phyloP scores from a whole-genome alignment of 2,888 invertebrate species.

The Agrotis ipsilon region DNA sequence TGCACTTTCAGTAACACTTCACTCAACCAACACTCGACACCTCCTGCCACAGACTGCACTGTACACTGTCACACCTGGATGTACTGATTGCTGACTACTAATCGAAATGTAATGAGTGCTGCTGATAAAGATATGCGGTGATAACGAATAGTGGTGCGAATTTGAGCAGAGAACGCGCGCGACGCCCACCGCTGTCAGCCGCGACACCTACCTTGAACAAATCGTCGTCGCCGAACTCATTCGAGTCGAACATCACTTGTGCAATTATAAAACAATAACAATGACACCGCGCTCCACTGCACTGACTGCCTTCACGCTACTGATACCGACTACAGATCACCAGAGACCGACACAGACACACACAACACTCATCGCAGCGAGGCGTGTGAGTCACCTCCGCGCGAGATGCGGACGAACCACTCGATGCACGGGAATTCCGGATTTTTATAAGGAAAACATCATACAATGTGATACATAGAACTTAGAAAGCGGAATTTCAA shows the following conservation, averaged over 20 bases:
- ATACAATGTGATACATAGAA: neutral
- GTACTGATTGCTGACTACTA: slow-evolving; percentile 21
- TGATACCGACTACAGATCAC: slow-evolving; percentile 8
- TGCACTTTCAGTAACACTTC: slow-evolving; percentile 6
- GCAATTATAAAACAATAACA: slow-evolving; percentile 52
- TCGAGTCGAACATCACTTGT: slow-evolving; percentile 62
- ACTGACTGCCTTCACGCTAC: slow-evolving; percentile 35
- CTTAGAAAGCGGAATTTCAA: neutral
- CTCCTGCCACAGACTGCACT: too few species aligned
- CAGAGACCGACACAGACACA: too few species aligned
- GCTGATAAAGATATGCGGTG: slow-evolving; percentile 17
- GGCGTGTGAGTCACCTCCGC: slow-evolving; percentile 42
- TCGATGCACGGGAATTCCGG: slow-evolving; percentile 33
- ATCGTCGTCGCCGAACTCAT: slow-evolving; percentile 60
- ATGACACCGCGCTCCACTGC: slow-evolving; percentile 48
- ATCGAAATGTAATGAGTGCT: slow-evolving; percentile 36
- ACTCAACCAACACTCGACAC: slow-evolving; percentile 1
- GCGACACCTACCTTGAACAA: slow-evolving; percentile 65
- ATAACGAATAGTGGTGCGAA: slow-evolving; percentile 2
- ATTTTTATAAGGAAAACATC: slow-evolving; percentile 41
- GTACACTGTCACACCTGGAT: slow-evolving; percentile 17
- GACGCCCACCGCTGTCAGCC: neutral
- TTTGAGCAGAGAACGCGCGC: slow-evolving; percentile 1
- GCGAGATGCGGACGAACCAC: neutral
- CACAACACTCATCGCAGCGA: slow-evolving; percentile 15